These are phyloP conservation scores for Parauchenoglanis punctatus DNA, from an alignment of 2,797 vertebrate species.

Conservation along the genomic window DNA sequence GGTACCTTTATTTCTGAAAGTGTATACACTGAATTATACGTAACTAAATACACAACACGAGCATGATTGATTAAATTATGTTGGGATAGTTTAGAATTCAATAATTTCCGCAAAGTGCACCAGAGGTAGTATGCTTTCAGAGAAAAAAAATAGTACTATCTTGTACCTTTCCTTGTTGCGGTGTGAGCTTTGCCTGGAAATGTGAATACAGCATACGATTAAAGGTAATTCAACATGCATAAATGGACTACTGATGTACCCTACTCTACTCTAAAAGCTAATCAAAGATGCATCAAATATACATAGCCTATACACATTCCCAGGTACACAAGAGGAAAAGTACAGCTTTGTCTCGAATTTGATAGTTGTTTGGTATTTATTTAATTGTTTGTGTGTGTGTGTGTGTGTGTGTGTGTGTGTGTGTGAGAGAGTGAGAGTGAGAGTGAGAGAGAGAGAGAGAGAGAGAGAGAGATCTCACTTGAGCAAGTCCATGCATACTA, in stretches of 20 bases:
- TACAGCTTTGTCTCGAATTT: not conserved
- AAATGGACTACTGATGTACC: not conserved
- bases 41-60: not conserved
- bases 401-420: too few relatives aligned
- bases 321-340: not conserved
- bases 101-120: not conserved
- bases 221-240: not conserved
- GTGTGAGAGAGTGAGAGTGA: too few relatives aligned
- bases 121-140: too few relatives aligned
- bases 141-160: too few relatives aligned
- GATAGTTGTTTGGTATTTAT: too few relatives aligned
- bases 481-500: too few relatives aligned
- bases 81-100: not conserved
- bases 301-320: not conserved
- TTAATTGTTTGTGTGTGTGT: too few relatives aligned
- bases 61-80: not conserved
- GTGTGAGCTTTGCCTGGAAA: not conserved
- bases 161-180: not conserved
- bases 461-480: too few relatives aligned
- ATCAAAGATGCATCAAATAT: not conserved
- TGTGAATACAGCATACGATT: not conserved
- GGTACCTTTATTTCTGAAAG: not conserved
- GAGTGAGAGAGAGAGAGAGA: too few relatives aligned
- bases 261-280: too few relatives aligned
- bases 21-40: not conserved